Percentiles rank a stretch among this genome's conserved stretches.
Conservation (phyloP, 2,113 vertebrate species). For the Rhineura floridana region DNA sequence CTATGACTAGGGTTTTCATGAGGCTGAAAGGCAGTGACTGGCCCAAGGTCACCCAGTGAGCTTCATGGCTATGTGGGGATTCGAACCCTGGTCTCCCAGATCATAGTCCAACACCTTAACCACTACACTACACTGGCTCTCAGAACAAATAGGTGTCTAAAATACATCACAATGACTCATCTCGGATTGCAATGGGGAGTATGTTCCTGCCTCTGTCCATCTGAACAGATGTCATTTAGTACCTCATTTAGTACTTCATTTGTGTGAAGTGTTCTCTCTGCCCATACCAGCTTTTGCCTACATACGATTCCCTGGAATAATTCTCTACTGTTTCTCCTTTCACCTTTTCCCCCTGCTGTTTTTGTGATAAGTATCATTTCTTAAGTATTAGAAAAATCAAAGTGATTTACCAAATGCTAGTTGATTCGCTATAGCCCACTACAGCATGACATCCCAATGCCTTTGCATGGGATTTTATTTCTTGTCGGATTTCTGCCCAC, state of each 20-base stretch:
- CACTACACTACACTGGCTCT: no score
- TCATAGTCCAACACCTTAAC: no score
- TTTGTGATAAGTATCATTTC: background rate
- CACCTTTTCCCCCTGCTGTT: background rate
- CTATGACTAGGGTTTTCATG: no score
- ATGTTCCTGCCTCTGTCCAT: background rate
- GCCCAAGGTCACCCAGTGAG: no score
- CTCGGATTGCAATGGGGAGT: no score
- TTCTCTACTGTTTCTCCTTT: background rate
- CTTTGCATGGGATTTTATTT: slow-evolving; percentile 99
- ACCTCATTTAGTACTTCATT: no score
- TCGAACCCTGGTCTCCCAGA: no score
- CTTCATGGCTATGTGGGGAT: no score
- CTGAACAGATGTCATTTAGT: no score
- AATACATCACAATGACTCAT: no score
- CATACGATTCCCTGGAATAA: background rate
- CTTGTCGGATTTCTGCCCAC: slow-evolving; percentile 99
- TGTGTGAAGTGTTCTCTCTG: background rate
- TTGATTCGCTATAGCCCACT: slow-evolving; percentile 97
- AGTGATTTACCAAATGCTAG: slow-evolving; percentile 94
- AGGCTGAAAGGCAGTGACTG: no score
- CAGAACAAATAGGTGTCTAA: no score
- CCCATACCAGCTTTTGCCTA: background rate
- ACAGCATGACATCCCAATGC: slow-evolving; percentile 98
- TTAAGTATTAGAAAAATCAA: slow-evolving; percentile 59